Percentiles rank a stretch among this genome's conserved stretches.
Evolutionary conservation across 2,797 vertebrate genomes (phyloP).

Genomic region (Percopsis omiscomaycus): DNA sequence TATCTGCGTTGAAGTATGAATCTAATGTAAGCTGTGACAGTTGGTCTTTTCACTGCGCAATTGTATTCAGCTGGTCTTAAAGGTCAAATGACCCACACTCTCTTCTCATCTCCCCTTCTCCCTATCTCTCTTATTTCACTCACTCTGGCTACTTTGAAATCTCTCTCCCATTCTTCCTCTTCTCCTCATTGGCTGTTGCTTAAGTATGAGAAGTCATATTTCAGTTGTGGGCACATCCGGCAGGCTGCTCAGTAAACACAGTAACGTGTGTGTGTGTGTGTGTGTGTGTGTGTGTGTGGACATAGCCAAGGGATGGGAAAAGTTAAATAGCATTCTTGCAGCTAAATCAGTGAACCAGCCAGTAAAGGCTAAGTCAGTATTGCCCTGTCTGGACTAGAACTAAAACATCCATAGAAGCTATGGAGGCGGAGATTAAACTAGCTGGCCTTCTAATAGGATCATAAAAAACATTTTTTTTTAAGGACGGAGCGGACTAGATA

Average conservation of each 20-base stretch:
- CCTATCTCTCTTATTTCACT: background rate
- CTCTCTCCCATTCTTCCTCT: background rate
- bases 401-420: constrained; percentile 23
- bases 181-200: background rate
- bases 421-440: constrained; percentile 5
- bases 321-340: constrained; percentile 35
- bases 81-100: constrained; percentile 1
- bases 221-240: no score
- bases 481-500: background rate
- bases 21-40: constrained; percentile 1
- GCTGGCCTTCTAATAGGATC: background rate
- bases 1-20: background rate
- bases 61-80: background rate
- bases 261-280: background rate
- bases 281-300: background rate
- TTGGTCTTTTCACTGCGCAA: background rate
- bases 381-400: constrained; percentile 46
- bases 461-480: no score
- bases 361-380: constrained; percentile 53
- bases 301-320: constrained; percentile 20
- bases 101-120: background rate
- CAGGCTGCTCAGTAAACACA: no score
- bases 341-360: constrained; percentile 25
- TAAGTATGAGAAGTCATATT: no score
- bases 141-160: background rate